Evolutionary conservation across 23 tunicate genomes (phyloP).

Genomic region (Botrylloides violaceus): DNA sequence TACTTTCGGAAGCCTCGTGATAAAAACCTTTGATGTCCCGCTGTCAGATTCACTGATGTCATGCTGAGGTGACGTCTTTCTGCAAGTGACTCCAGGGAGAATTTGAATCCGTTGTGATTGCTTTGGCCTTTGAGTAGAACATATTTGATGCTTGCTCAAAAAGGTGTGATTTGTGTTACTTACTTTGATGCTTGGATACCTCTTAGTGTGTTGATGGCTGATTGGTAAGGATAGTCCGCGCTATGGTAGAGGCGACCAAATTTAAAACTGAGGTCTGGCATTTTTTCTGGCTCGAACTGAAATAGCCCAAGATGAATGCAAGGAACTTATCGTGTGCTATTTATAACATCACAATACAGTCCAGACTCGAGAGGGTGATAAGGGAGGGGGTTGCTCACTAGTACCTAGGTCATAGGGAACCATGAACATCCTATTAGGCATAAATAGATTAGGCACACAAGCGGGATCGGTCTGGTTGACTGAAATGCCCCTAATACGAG

Average conservation of each 20-base stretch:
- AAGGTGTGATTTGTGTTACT: no score
- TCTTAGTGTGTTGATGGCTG: slow-evolving; percentile 41
- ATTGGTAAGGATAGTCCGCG: slow-evolving; percentile 72
- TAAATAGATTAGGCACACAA: no score
- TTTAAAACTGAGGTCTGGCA: slow-evolving; percentile 58
- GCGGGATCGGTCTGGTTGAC: no score
- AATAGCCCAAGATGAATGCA: background rate
- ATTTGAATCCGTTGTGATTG: slow-evolving; percentile 24
- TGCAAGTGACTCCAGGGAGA: slow-evolving; percentile 49
- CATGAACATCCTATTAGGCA: no score
- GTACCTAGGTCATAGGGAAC: no score
- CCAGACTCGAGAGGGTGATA: no score
- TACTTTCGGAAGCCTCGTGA: slow-evolving; percentile 71
- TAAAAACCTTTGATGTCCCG: slow-evolving; percentile 38
- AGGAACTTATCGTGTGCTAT: no score
- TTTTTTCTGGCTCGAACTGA: slow-evolving; percentile 72
- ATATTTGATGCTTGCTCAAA: no score
- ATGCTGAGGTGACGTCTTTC: slow-evolving; percentile 3
- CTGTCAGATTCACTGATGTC: slow-evolving; percentile 48
- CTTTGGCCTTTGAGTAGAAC: no score
- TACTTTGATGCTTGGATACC: slow-evolving; percentile 26
- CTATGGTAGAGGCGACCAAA: slow-evolving; percentile 63
- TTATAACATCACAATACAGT: no score
- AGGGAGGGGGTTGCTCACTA: no score
- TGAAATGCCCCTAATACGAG: no score